These are phyloP conservation scores for Melanerpes aurifrons DNA, from an alignment of 2,113 vertebrate genomes.

Conservation along the genomic window DNA sequence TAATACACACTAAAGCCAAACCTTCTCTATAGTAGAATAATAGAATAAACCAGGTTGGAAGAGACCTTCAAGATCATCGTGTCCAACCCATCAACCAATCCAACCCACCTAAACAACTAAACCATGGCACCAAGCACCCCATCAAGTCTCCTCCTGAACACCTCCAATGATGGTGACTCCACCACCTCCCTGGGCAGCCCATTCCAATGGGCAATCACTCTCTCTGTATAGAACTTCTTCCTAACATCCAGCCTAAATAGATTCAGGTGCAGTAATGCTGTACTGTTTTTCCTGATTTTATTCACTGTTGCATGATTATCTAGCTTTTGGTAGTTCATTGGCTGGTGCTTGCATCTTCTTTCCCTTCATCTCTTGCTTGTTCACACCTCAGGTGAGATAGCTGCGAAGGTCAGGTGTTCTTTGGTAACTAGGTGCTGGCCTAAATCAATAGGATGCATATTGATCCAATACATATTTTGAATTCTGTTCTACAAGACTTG, in stretches of 20 bases:
- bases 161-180: too few relatives aligned
- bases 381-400: not conserved
- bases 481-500: not conserved
- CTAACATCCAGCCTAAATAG: too few relatives aligned
- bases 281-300: not conserved
- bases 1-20: not conserved
- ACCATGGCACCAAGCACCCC: too few relatives aligned
- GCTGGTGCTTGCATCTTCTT: not conserved
- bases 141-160: too few relatives aligned
- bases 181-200: too few relatives aligned
- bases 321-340: not conserved
- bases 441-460: not conserved
- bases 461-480: not conserved
- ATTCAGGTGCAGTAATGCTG: not conserved
- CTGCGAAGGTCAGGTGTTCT: not conserved
- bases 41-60: too few relatives aligned
- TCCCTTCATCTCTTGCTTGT: not conserved
- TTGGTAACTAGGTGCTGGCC: not conserved
- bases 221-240: too few relatives aligned
- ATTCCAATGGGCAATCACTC: too few relatives aligned
- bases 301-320: not conserved
- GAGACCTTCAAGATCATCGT: too few relatives aligned
- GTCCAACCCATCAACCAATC: too few relatives aligned
- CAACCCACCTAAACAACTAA: too few relatives aligned
- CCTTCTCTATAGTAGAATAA: not conserved